Evolutionary conservation across 2,888 invertebrate genomes (phyloP).

Genomic region (Morinoia aosen): DNA sequence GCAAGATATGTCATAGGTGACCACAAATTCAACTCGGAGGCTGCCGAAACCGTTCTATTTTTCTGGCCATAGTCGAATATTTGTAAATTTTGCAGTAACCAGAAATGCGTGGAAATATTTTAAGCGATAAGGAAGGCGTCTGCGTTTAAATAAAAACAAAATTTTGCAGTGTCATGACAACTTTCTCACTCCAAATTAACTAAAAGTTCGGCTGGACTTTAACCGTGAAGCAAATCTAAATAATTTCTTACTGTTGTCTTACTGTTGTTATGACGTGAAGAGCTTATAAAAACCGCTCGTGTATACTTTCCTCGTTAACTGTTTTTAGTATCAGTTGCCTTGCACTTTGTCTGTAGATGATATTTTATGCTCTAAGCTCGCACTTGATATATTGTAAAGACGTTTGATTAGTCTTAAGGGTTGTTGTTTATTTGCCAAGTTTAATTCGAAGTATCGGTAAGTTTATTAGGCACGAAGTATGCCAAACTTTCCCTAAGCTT

Average conservation of each 20-base stretch:
- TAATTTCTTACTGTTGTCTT: background rate
- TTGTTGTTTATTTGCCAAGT: background rate
- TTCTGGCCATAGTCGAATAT: background rate
- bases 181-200: background rate
- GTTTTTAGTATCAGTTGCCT: conserved; percentile 9
- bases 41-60: background rate
- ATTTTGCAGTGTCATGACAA: background rate
- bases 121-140: background rate
- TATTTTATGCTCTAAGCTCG: background rate
- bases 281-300: background rate
- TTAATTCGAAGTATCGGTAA: background rate
- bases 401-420: conserved; percentile 9
- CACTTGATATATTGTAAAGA: background rate
- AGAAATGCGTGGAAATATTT: background rate
- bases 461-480: background rate
- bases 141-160: background rate
- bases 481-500: background rate
- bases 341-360: conserved; percentile 14
- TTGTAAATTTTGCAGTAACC: background rate
- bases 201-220: background rate
- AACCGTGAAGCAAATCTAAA: background rate
- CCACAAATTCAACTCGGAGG: background rate
- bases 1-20: background rate
- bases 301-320: background rate
- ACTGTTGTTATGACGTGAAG: background rate